Base-by-base conservation (phyloP, 2,888 invertebrate species). In the Diaphora mendica region DNA sequence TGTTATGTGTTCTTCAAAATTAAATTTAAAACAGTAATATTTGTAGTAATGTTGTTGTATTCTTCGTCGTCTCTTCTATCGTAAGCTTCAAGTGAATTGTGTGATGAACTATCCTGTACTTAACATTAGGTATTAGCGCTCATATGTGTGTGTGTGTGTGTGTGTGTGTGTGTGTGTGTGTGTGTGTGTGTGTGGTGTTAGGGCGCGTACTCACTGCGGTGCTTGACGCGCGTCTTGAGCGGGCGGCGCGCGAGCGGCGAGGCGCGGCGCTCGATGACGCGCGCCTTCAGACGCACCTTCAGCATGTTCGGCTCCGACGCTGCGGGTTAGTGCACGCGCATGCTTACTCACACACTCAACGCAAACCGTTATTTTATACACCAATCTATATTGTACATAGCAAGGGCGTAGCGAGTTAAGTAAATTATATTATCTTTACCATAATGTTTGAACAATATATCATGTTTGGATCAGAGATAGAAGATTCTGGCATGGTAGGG, bases 231-330 rank as follows among this genome's bases (percentile, higher is more conserved):
- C 90, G 87, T 91, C 97, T 93, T 98, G 97, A 89, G 97, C 96
- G 91, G 98, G 84, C 99, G 97, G 87, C 98, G 97, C 86, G 97
- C 98, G 94, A 99, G 97, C 87, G 99, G 99, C 92, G 99, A 99
- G 92, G 98, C 98, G 93, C 99, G 97, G 85, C 99, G 97, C 95
- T 99, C 99, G 96, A 98, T 98, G 92, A 99, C 99, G 93, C 99
- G 98, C 96, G 99, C 98, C 96, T 98, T 98, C 92, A 98, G 97
- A 85, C 98, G 97, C 96, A 98, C 98, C 97, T 98, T 98, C 96
- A 98, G 97, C 96, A 99, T 97, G 97, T 99, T 99, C 88, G 99
- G 99, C 97, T 99, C 99, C 96, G 99, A 99, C 92, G 99, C 99
- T 98, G 97, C 83, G 82, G 85, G 93, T 94, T 91, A 91, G 93